A percentile compares a stretch with the other conserved stretches of the same genome.
Conservation (phyloP, 2,888 invertebrate genomes). For the Oegoconia quadripuncta region DNA sequence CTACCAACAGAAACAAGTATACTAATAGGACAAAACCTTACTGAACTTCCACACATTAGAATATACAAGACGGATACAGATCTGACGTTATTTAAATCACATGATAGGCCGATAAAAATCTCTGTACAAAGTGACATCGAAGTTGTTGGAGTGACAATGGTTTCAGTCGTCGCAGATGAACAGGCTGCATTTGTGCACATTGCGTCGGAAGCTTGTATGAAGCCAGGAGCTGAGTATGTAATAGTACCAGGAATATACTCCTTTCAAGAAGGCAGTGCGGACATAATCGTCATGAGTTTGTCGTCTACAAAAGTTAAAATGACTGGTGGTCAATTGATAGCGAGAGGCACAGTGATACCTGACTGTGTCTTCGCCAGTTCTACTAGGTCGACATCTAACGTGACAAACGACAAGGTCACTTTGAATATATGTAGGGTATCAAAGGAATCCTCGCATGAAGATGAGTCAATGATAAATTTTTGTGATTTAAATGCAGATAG, state of each 20-base stretch:
- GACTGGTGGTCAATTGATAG: not conserved
- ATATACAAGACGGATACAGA: constrained; percentile 4
- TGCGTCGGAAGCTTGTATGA: not conserved
- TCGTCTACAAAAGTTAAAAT: not conserved
- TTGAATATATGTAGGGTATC: not conserved
- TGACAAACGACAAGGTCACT: too few species aligned
- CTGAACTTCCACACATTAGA: constrained; percentile 8
- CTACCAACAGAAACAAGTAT: constrained; percentile 7
- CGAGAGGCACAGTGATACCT: not conserved
- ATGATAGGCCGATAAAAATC: not conserved
- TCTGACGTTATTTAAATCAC: not conserved
- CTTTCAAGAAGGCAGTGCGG: not conserved
- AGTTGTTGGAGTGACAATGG: not conserved
- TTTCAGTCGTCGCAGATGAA: not conserved
- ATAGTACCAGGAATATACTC: not conserved
- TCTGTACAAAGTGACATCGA: not conserved
- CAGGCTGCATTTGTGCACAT: not conserved
- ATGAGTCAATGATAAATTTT: not conserved
- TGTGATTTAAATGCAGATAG: constrained; percentile 3
- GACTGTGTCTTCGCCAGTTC: not conserved
- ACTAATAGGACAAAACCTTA: constrained; percentile 9
- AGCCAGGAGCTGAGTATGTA: not conserved
- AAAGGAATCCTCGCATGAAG: not conserved
- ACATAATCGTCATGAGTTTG: not conserved
- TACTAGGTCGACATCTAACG: not conserved